phyloP scores from a whole-genome alignment of 2,888 invertebrate genomes.

The Anticlea derivata region DNA sequence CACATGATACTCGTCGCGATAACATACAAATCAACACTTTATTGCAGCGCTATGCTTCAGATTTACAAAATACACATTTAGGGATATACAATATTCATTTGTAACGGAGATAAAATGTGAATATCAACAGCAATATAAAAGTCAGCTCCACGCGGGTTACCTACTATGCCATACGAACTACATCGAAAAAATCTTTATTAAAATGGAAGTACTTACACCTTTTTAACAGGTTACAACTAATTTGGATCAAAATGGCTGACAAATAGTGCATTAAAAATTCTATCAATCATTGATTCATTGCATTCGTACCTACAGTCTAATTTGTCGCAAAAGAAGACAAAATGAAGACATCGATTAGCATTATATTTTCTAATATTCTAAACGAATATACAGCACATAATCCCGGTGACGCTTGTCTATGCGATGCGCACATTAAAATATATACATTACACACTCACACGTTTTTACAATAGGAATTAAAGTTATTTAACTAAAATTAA shows the following conservation, averaged over 20 bases:
- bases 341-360: conserved; percentile 61
- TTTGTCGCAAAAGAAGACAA: conserved; percentile 71
- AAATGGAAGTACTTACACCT: conserved; percentile 82
- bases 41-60: conserved; percentile 34
- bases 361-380: conserved; percentile 30
- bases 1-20: conserved; percentile 62
- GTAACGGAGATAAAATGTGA: conserved; percentile 63
- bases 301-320: conserved; percentile 66
- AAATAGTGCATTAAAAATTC: conserved; percentile 71
- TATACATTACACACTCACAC: conserved; percentile 81
- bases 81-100: conserved; percentile 45
- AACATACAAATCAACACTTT: conserved; percentile 51
- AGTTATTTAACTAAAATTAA: conserved; percentile 75
- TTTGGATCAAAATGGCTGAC: conserved; percentile 80
- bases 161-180: conserved; percentile 74
- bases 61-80: conserved; percentile 46
- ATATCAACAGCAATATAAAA: conserved; percentile 61
- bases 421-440: conserved; percentile 68
- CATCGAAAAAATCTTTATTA: conserved; percentile 76
- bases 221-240: conserved; percentile 73
- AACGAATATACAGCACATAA: conserved; percentile 60
- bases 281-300: conserved; percentile 60
- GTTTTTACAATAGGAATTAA: conserved; percentile 80
- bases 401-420: conserved; percentile 58
- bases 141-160: conserved; percentile 66